Evolutionary conservation across 2,888 invertebrate species (phyloP).

Genomic region (Drosophila mulleri): DNA sequence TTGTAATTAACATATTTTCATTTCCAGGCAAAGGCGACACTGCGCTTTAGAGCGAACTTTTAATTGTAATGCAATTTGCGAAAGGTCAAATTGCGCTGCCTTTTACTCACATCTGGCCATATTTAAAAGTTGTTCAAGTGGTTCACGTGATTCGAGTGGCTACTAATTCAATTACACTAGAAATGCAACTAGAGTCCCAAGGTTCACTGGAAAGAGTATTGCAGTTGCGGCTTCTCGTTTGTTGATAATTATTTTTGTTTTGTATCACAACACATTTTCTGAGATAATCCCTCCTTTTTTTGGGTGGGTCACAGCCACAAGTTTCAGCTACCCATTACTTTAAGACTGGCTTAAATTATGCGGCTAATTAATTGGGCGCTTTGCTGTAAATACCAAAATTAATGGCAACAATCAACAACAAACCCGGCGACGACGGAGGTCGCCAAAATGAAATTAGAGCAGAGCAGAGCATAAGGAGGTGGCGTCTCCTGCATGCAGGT

Average conservation of each 20-base stretch:
- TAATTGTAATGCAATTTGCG: not conserved
- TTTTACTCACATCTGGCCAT: not conserved
- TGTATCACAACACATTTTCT: not conserved
- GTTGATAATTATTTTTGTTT: not conserved
- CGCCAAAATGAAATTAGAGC: not conserved
- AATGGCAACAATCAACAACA: conserved; percentile 57
- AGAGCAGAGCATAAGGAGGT: not conserved
- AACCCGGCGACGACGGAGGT: conserved; percentile 1
- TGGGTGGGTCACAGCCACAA: not conserved
- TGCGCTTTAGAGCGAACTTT: not conserved
- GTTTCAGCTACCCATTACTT: conserved; percentile 17
- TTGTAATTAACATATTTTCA: not conserved
- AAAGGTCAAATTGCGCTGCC: not conserved
- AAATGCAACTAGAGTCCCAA: not conserved
- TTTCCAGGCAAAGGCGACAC: too few relatives aligned
- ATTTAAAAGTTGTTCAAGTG: not conserved
- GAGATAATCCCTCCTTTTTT: not conserved
- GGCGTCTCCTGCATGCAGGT: not conserved
- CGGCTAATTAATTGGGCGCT: conserved; percentile 71
- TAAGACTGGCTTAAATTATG: conserved; percentile 57
- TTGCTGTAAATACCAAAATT: conserved; percentile 58
- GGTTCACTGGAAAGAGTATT: not conserved
- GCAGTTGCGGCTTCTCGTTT: not conserved
- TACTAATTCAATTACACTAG: not conserved
- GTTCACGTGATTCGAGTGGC: too few relatives aligned